phyloP scores from a whole-genome alignment of 2,797 vertebrate genomes.

The Peromyscus nudipes region DNA sequence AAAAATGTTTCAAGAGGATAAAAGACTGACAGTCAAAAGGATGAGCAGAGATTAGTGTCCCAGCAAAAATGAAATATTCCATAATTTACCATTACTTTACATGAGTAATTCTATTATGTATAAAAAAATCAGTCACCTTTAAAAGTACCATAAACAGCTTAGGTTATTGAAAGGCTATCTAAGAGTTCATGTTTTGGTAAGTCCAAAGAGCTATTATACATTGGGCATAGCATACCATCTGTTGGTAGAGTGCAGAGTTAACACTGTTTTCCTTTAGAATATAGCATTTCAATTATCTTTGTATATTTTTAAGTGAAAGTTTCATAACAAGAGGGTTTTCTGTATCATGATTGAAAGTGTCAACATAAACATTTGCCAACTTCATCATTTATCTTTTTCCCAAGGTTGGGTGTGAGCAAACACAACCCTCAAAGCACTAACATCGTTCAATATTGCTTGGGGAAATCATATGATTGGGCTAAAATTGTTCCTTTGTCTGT shows the following conservation, averaged over 20 bases:
- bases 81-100: conserved; percentile 47
- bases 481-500: neutral
- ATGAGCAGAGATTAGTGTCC: neutral
- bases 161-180: conserved; percentile 7
- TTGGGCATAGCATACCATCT: conserved; percentile 16
- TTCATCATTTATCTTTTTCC: conserved; percentile 52
- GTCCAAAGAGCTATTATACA: neutral
- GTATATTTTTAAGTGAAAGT: conserved; percentile 67
- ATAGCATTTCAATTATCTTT: conserved; percentile 64
- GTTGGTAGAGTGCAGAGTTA: conserved; percentile 47
- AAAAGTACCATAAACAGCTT: neutral
- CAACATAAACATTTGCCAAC: conserved; percentile 63
- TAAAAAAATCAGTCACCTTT: neutral
- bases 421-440: neutral
- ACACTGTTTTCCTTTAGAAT: conserved; percentile 41
- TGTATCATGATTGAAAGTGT: conserved; percentile 55
- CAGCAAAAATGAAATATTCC: neutral
- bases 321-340: conserved; percentile 57
- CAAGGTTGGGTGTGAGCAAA: conserved; percentile 34
- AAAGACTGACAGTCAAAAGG: neutral
- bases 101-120: neutral
- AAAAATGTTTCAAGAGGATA: neutral
- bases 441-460: neutral
- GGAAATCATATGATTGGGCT: neutral
- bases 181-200: conserved; percentile 32